Base-by-base conservation (phyloP, 2,888 invertebrate genomes). In the Heterodera filipjevi region DNA sequence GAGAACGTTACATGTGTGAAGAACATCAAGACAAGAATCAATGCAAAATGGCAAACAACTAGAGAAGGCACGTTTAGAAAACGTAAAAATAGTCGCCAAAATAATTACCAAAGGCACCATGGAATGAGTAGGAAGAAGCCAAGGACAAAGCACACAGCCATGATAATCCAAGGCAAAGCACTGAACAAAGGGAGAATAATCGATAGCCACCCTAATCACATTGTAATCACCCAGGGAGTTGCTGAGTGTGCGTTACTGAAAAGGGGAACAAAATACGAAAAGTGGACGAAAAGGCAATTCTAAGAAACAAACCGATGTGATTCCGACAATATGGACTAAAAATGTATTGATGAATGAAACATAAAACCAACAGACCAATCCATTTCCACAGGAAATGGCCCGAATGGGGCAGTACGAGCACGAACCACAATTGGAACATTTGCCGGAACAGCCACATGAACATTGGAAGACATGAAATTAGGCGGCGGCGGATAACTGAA, bases 121-220 rank as follows among this genome's bases (percentile, higher is more conserved):
- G 88, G 87, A 6, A 88, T 81, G 46, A 85, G 79, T 32, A 88
- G 80, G 80, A 88, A 85, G 80, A 88, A 84, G 22, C 87, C 87
- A 27, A 89, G 83, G 49, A 89, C 83, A 75, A 84, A 83, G 77
- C 85, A 85, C 30, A 81, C 73, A 32, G 71, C 82, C 76, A 83
- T 44, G 22, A 81, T 78, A 30, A 82, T 70, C 77, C 80, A 81
- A 14, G 76, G 76, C 80, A 80, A 77, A 59, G 44, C 77, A 22
- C 64, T 32, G 64, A 59, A 59, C 27, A 27, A n/a, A n/a, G 12
- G 27, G 8, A 1, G 16, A 14, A 16, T 30, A 22, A 53, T 19
- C 53, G 22, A 22, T n/a, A n/a, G n/a, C n/a, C 53, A 53, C 16
- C 6, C 2, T 19, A 59, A n/a, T n/a, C 6, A 49, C 3, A 10